phyloP scores from a whole-genome alignment of 2,797 vertebrate species.

The Mionectes olivaceus region DNA sequence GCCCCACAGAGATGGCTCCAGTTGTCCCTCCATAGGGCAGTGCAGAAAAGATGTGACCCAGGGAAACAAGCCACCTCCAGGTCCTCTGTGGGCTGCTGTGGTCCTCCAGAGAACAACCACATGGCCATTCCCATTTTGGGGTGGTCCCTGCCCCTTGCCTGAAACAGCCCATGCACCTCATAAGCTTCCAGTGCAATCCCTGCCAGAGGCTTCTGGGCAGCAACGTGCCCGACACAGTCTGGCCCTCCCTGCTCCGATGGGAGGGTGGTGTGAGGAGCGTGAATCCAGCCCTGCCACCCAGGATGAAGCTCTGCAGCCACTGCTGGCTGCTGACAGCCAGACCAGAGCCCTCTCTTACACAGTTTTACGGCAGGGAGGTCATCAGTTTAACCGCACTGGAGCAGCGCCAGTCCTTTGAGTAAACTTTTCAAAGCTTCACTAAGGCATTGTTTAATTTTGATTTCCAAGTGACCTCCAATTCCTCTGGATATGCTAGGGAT shows the following conservation, averaged over 20 bases:
- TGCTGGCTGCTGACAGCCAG: not conserved
- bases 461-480: slow-evolving; percentile 29
- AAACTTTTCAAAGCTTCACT: slow-evolving; percentile 19
- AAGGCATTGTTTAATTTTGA: slow-evolving; percentile 22
- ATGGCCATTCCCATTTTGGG: not conserved
- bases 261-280: not conserved
- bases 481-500: not conserved
- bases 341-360: not conserved
- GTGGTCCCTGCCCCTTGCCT: not conserved
- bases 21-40: not conserved
- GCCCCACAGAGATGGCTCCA: not conserved
- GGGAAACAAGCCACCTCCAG: not conserved
- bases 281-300: not conserved
- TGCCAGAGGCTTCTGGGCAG: not conserved
- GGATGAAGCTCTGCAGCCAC: not conserved
- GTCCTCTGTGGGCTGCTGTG: not conserved
- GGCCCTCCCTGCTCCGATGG: not conserved
- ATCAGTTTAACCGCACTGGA: not conserved
- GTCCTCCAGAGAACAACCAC: not conserved
- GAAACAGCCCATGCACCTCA: not conserved
- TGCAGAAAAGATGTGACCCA: not conserved
- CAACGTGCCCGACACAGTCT: fast-evolving
- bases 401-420: not conserved
- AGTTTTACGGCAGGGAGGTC: not conserved
- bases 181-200: not conserved